Conservation (phyloP, 2,797 vertebrate genomes). For the Myotis myotis region DNA sequence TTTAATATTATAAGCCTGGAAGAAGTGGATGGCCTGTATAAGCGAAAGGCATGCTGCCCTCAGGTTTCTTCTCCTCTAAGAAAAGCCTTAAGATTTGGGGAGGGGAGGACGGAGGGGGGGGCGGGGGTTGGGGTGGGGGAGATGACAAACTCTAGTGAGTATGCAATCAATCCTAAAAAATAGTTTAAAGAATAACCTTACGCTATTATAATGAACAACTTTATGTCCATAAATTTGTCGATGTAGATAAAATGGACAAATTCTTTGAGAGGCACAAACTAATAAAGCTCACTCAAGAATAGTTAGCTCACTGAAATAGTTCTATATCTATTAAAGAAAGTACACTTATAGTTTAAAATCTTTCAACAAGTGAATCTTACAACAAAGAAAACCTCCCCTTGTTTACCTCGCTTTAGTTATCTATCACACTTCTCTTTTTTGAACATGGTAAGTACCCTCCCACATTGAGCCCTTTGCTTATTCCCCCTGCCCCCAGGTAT, state of each 20-base stretch:
- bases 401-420: not conserved
- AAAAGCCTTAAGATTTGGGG: not conserved
- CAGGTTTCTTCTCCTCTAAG: not conserved
- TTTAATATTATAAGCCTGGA: not conserved
- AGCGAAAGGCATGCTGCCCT: not conserved
- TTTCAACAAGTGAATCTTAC: not conserved
- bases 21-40: not conserved
- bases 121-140: too few relatives aligned
- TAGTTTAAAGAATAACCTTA: not conserved
- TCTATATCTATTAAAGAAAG: not conserved
- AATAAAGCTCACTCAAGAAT: not conserved
- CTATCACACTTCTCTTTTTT: not conserved
- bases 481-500: not conserved
- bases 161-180: not conserved
- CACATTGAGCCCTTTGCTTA: not conserved
- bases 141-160: not conserved
- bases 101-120: not conserved
- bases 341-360: not conserved
- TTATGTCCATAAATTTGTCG: not conserved
- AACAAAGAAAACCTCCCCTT: not conserved
- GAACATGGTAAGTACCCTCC: not conserved
- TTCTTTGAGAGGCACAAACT: not conserved
- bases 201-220: not conserved
- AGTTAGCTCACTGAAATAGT: not conserved
- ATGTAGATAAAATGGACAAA: not conserved